phyloP scores from a whole-genome alignment of 2,113 vertebrate genomes.

The Ptilonorhynchus violaceus region DNA sequence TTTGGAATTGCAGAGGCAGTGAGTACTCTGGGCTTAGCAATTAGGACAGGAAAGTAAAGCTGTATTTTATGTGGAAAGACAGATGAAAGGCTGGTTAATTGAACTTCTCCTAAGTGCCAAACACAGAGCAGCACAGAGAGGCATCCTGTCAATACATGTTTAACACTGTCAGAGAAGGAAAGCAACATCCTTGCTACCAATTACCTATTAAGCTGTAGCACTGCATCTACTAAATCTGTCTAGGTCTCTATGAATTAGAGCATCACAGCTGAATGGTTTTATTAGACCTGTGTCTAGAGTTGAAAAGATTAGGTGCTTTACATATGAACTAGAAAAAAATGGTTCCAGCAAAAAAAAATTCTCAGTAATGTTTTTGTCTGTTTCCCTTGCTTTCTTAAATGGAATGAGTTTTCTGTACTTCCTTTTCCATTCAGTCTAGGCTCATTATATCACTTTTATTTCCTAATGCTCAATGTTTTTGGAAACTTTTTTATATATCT shows the following conservation, averaged over 20 bases:
- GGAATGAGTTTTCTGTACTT: not conserved
- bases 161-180: not conserved
- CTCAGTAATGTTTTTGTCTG: not conserved
- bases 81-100: slow-evolving; percentile 34
- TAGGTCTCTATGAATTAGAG: not conserved
- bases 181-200: not conserved
- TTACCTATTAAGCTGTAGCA: not conserved
- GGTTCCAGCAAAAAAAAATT: not conserved
- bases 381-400: not conserved
- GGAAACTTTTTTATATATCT: not conserved
- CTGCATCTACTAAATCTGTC: not conserved
- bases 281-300: not conserved
- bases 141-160: not conserved
- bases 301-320: not conserved
- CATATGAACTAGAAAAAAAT: not conserved
- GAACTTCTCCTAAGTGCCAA: slow-evolving; percentile 31
- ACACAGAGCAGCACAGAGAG: not conserved
- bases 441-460: not conserved
- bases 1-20: not conserved
- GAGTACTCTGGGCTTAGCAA: not conserved
- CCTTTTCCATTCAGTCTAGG: not conserved
- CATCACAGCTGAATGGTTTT: not conserved
- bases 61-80: not conserved
- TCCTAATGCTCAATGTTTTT: not conserved
- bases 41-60: slow-evolving; percentile 9